Evolutionary conservation across 2,113 vertebrate species (phyloP).

Genomic region (Plestiodon gilberti): DNA sequence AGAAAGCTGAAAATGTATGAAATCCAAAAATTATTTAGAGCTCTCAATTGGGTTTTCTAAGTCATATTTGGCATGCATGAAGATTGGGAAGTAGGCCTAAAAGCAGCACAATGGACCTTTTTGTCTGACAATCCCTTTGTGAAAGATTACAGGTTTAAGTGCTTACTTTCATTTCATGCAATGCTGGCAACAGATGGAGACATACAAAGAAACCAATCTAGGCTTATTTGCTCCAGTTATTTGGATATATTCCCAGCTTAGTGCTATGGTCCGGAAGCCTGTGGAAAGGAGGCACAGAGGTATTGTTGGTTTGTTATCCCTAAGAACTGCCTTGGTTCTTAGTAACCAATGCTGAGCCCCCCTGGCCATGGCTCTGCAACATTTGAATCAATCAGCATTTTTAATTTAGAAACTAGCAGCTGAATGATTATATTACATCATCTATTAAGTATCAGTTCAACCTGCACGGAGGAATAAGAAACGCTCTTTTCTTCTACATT

Average conservation of each 20-base stretch:
- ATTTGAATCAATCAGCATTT: slow-evolving; percentile 27
- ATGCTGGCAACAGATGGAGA: slow-evolving; percentile 20
- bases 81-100: slow-evolving; percentile 8
- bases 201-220: slow-evolving; percentile 33
- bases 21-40: rapidly evolving
- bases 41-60: background rate
- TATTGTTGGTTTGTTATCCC: slow-evolving; percentile 60
- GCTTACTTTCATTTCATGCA: slow-evolving; percentile 26
- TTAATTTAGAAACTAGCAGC: background rate
- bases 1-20: background rate
- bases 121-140: slow-evolving; percentile 35
- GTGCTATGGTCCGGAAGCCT: slow-evolving; percentile 34
- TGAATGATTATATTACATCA: slow-evolving; percentile 20
- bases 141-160: slow-evolving; percentile 15
- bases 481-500: background rate
- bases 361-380: background rate
- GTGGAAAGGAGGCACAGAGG: slow-evolving; percentile 27
- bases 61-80: rapidly evolving
- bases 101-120: slow-evolving; percentile 11
- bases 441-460: background rate
- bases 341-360: slow-evolving; percentile 31
- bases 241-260: slow-evolving; percentile 18
- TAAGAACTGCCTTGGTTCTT: slow-evolving; percentile 52
- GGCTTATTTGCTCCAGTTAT: slow-evolving; percentile 23
- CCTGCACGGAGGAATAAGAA: background rate